Base-by-base conservation (phyloP, 30 jellyfish, hydroid and myxozoan genomes). In the Turritopsis dohrnii region DNA sequence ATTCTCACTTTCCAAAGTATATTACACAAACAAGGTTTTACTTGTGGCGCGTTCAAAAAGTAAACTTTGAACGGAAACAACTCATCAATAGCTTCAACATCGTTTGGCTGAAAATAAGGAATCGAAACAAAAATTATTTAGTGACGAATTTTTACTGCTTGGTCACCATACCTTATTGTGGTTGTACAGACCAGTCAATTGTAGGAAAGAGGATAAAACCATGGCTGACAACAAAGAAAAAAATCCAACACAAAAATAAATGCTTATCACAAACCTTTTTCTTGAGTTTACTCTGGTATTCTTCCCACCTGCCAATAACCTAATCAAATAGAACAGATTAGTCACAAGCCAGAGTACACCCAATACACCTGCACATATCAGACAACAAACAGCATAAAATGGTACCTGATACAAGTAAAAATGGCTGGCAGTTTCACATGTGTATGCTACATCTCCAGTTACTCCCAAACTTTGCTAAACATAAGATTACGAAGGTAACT, bases 351-450 rank as follows among this genome's bases (percentile, higher is more conserved):
- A 69, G 16, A 7, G 16, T 3, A 21, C 30, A 69, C 5, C 5
- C 28, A 69, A 21, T n/a, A 69, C 60, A 41, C 5, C 5, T 13
- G 13, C 3, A 69, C 77, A 69, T 3, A 22, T 8, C 7, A 69
- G n/a, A 8, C 18, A 30, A 74, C 65, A 26, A 74, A 74, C 60
- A 24, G 24, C 21, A 72, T 0, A 19, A 18, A 72, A 19, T 17
- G 60, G 22, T 81, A 94, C 99, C 91, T 95, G 99, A 52, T 95
- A 95, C 71, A 89, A 75, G 81, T 53, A 95, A 86, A 95, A 95
- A 77, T 95, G 97, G 25, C 97, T 96, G 31, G 99, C 98, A 0
- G 99, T 95, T 77, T 95, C 99, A 72, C 99, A 95, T 1, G 99
- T 95, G 76, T 95, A 92, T 52, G 96, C 86, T 23, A 90, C 96